Evolutionary conservation across 1,140 invertebrate genomes (phyloP), one percentile per base, ranked within the genome.

Genomic region (Drosophila lini): DNA sequence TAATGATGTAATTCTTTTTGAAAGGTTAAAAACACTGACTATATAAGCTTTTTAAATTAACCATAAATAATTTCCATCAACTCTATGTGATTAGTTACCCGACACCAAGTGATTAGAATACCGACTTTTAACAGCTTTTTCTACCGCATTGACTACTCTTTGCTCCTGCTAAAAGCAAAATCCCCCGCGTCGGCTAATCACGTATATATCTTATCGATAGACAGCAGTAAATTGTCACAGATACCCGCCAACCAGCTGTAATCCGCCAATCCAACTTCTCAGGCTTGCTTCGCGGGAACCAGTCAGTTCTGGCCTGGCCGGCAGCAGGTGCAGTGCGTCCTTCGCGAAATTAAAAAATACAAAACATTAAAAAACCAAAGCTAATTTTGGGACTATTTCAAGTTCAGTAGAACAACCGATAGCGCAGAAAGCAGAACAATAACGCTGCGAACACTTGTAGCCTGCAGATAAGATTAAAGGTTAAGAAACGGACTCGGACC

Each of bases 391-490:
- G 11, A 10, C 9, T 45, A 44, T 55, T 32, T 50, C 62, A 50
- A 59, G 55, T 75, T 58, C 44, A 71, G 75, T 68, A 25, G 47
- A 74, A 78, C 63, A 53, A 41, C 55, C 73, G 62, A 83, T 80
- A 80, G 40, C 52, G 40, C 8, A 15, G 36, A 42, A 32, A 59
- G 16, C 38, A 55, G 2, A 74, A 58, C 10, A 65, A 68, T 42
- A 80, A 56, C 47, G 25, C 57, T 8, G 34, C 22, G 44, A 55
- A 60, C 58, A 48, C 19, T 13, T 38, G 34, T 60, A 16, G 19
- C 11, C 19, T 25, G 31, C 40, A 53, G 78, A 81, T 78, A 75
- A 78, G 81, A 86, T 81, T 85, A 78, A 78, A 75, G 74, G 70
- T 74, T 74, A 41, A 52, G 44, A 44, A 73, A 58, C 67, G 41